Conservation (phyloP, 2,113 vertebrate species). For the Tor tambroides region DNA sequence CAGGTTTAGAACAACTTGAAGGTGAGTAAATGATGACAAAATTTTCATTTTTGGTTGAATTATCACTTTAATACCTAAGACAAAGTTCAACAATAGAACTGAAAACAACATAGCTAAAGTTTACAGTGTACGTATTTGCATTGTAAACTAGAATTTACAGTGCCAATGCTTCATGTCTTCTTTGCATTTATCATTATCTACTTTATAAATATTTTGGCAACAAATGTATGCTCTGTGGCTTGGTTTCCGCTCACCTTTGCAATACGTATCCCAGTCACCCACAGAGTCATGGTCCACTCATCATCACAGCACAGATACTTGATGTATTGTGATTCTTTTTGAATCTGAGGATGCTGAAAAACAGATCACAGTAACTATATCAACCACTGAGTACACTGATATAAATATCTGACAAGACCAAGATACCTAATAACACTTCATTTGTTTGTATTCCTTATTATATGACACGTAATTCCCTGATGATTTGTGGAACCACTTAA, state of each 20-base stretch:
- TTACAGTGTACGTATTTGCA: neutral
- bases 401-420: neutral
- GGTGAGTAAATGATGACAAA: no score
- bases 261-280: conserved; percentile 94
- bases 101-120: neutral
- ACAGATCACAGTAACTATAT: conserved; percentile 44
- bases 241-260: conserved; percentile 84
- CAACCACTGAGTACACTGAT: neutral
- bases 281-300: conserved; percentile 80
- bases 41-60: no score
- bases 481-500: no score
- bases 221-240: neutral
- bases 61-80: neutral
- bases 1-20: no score
- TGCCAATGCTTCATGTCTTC: neutral
- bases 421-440: neutral
- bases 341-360: conserved; percentile 94
- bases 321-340: conserved; percentile 95
- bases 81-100: neutral
- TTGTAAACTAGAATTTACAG: neutral
- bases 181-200: neutral
- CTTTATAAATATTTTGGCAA: neutral
- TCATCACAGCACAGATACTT: conserved; percentile 85
- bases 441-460: neutral
- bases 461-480: no score